Conservation (phyloP, 2,113 vertebrate genomes). For the Nothobranchius furzeri region DNA sequence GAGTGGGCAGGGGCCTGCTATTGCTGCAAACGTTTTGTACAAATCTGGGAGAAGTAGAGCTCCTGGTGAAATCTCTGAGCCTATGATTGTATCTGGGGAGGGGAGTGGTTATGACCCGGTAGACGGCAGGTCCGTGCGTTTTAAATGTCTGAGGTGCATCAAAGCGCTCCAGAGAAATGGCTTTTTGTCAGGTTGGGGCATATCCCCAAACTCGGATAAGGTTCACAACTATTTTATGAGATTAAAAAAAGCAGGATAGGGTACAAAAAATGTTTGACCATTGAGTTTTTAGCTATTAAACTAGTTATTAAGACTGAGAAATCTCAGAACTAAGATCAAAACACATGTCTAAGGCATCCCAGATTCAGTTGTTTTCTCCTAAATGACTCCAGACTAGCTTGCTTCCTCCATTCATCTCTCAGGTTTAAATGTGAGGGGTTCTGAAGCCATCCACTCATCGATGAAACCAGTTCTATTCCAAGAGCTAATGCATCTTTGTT, state of each 20-base stretch:
- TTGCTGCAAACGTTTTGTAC: conserved; percentile 50
- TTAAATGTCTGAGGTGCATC: conserved; percentile 46
- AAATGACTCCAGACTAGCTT: no score
- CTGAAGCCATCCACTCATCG: no score
- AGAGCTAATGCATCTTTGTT: no score
- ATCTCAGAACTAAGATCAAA: no score
- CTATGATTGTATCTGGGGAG: conserved; percentile 61
- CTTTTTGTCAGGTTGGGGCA: background rate
- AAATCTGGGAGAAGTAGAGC: conserved; percentile 67
- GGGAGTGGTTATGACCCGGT: conserved; percentile 59
- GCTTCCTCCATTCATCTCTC: no score
- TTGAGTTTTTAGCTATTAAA: no score
- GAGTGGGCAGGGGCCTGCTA: conserved; percentile 28
- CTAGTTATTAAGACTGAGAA: no score
- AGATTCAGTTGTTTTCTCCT: no score
- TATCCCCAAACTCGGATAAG: background rate
- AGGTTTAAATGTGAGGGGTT: no score
- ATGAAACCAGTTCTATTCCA: no score
- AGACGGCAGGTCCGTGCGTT: conserved; percentile 46
- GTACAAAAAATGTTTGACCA: no score
- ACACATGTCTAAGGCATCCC: no score
- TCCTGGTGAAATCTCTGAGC: conserved; percentile 64
- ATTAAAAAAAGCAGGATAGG: conserved; percentile 1
- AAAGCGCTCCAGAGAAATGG: conserved; percentile 11
- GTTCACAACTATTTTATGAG: background rate